These are phyloP conservation scores for Lepidonotus clava DNA, from an alignment of 2,888 invertebrate genomes.

Conservation along the genomic window DNA sequence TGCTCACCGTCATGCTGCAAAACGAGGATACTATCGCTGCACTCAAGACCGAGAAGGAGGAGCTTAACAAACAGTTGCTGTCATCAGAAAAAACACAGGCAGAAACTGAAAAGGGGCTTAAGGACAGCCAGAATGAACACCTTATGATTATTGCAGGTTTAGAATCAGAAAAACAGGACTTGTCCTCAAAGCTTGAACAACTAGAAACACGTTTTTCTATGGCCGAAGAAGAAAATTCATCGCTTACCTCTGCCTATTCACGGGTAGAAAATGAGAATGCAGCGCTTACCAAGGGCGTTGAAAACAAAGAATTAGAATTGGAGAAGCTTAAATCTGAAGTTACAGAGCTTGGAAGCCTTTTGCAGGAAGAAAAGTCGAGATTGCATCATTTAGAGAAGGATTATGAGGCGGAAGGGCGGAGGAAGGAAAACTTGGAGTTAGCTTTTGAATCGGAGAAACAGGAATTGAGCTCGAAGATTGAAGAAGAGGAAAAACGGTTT, in stretches of 20 bases:
- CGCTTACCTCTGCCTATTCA: neutral
- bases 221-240: neutral
- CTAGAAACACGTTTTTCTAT: neutral
- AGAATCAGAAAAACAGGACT: neutral
- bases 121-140: neutral
- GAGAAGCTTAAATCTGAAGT: neutral
- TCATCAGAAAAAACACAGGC: neutral
- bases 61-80: neutral
- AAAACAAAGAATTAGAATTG: neutral
- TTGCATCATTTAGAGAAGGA: neutral
- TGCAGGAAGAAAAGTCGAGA: neutral
- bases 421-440: neutral
- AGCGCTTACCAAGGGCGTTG: neutral
- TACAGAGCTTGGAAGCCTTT: neutral
- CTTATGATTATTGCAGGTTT: neutral
- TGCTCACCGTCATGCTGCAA: conserved; percentile 7
- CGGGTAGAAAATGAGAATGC: neutral
- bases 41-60: neutral
- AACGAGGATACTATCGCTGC: conserved; percentile 5
- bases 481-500: neutral
- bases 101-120: neutral
- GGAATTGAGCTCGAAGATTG: neutral
- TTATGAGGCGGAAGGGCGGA: neutral
- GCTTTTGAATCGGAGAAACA: neutral
- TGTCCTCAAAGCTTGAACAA: neutral